A percentile compares a stretch with the other conserved stretches of the same genome.
phyloP scores from a whole-genome alignment of 1,140 invertebrate species.

The Chymomyza costata region DNA sequence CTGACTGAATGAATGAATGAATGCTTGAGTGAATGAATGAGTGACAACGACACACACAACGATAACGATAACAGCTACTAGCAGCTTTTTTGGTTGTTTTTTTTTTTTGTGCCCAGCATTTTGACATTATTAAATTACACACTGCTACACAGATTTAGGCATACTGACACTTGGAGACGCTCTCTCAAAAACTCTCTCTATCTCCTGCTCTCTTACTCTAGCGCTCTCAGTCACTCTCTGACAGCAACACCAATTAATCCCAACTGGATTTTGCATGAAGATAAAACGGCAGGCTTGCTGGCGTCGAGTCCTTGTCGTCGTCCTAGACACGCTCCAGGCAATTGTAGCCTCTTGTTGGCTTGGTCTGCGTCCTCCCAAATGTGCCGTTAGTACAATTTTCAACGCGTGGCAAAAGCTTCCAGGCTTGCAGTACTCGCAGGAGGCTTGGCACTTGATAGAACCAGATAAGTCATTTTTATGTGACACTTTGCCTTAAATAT shows the following conservation, averaged over 20 bases:
- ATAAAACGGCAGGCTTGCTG: conserved; percentile 52
- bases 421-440: conserved; percentile 19
- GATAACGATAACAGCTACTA: conserved; percentile 43
- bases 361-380: conserved; percentile 18
- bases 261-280: conserved; percentile 71
- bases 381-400: conserved; percentile 58
- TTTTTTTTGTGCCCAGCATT: conserved; percentile 23
- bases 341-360: too few relatives aligned
- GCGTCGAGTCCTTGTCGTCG: conserved; percentile 17
- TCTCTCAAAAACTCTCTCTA: conserved; percentile 1
- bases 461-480: conserved; percentile 74
- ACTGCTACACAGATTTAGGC: conserved; percentile 17
- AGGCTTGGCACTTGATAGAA: conserved; percentile 62
- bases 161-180: conserved; percentile 26
- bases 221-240: background rate
- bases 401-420: conserved; percentile 46
- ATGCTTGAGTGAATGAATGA: conserved; percentile 34
- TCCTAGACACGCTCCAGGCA: conserved; percentile 14
- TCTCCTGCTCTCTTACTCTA: background rate
- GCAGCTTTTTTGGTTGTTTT: conserved; percentile 10
- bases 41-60: conserved; percentile 8
- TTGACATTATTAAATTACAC: conserved; percentile 69
- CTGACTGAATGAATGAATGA: conserved; percentile 50
- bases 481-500: conserved; percentile 74
- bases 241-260: conserved; percentile 60